phyloP scores from a whole-genome alignment of 1,140 invertebrate species.

The Heliconius nattereri region DNA sequence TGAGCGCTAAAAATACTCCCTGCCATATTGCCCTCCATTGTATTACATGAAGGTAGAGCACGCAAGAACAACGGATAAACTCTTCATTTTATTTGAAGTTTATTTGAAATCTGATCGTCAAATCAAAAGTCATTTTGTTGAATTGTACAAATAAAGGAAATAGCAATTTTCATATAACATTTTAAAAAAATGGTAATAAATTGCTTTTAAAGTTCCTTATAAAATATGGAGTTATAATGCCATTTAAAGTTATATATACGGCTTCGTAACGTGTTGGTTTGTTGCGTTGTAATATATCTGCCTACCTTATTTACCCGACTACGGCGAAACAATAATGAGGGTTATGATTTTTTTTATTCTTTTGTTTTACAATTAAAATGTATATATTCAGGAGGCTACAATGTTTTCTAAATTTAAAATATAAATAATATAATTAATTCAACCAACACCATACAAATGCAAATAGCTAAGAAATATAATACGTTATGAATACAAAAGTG shows the following conservation, averaged over 20 bases:
- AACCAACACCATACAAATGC: not conserved
- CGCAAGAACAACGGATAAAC: not conserved
- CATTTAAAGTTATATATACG: not conserved
- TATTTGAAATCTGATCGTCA: too few relatives aligned
- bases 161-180: not conserved
- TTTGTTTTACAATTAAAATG: not conserved
- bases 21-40: conserved; percentile 20
- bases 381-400: not conserved
- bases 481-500: conserved; percentile 35
- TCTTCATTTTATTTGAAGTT: not conserved
- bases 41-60: not conserved
- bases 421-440: conserved; percentile 28
- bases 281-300: not conserved
- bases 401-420: not conserved
- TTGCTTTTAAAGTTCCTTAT: not conserved
- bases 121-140: not conserved
- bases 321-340: too few relatives aligned
- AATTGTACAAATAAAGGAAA: not conserved
- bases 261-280: not conserved
- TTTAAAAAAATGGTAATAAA: too few relatives aligned
- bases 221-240: not conserved
- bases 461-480: not conserved
- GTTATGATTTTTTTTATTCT: too few relatives aligned
- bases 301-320: too few relatives aligned
- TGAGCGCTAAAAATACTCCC: conserved; percentile 35